These are phyloP conservation scores for Bombus polaris DNA, from an alignment of 1,140 invertebrate genomes.

Conservation along the genomic window DNA sequence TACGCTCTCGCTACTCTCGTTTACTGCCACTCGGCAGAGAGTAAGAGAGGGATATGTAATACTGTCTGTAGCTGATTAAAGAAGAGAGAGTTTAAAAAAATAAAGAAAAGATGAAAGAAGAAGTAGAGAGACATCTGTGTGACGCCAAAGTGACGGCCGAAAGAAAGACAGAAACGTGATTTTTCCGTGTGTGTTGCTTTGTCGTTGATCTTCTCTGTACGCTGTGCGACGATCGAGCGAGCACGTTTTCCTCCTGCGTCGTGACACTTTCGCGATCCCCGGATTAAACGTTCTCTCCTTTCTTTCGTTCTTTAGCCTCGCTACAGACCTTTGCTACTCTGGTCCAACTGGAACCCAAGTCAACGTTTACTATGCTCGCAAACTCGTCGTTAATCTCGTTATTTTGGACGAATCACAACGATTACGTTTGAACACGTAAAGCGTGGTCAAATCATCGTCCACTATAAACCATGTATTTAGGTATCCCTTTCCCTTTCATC, in stretches of 20 bases:
- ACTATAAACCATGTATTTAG: background rate
- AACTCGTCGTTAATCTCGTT: background rate
- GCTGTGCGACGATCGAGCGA: conserved; percentile 42
- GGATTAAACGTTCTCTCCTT: conserved; percentile 11
- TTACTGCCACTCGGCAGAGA: background rate
- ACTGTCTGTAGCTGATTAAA: conserved; percentile 44
- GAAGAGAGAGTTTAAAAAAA: conserved; percentile 27
- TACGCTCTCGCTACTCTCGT: conserved; percentile 41
- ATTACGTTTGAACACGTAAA: background rate
- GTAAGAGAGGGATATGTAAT: background rate
- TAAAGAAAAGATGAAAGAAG: conserved; percentile 14
- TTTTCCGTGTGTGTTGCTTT: conserved; percentile 74
- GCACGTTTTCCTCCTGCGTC: conserved; percentile 13
- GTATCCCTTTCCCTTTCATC: background rate
- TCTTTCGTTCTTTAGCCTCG: background rate
- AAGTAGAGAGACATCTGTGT: conserved; percentile 38
- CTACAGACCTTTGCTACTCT: background rate
- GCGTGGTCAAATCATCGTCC: background rate
- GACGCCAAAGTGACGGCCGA: conserved; percentile 53
- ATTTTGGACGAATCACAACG: background rate
- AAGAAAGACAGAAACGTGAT: conserved; percentile 49
- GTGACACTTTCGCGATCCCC: conserved; percentile 23
- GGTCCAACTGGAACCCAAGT: background rate
- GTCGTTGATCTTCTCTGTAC: conserved; percentile 48
- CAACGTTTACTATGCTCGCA: background rate